These are phyloP conservation scores for Drosophila trapezifrons DNA, from an alignment of 1,140 invertebrate genomes.

Conservation along the genomic window DNA sequence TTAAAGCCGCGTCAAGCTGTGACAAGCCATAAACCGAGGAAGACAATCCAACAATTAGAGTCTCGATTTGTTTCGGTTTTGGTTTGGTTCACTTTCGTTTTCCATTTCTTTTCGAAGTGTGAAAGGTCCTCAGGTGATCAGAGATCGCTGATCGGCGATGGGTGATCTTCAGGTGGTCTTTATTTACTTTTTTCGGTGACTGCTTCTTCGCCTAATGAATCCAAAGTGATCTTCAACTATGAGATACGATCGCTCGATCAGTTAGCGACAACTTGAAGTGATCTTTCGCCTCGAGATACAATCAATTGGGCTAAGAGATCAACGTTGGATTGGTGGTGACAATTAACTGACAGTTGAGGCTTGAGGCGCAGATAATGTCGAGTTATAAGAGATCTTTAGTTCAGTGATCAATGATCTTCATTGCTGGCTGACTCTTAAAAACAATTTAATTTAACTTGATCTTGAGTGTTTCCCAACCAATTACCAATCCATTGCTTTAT, in stretches of 20 bases:
- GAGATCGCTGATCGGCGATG: not conserved
- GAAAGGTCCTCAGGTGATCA: slow-evolving; percentile 31
- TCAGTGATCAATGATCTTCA: not conserved
- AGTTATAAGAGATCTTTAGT: not conserved
- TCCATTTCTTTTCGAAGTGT: slow-evolving; percentile 26
- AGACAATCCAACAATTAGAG: slow-evolving; percentile 68
- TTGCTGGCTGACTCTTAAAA: not conserved
- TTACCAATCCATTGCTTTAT: not conserved
- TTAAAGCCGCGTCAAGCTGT: slow-evolving; percentile 67
- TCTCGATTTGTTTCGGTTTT: slow-evolving; percentile 53
- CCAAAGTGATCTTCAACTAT: slow-evolving; percentile 21
- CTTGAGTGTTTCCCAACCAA: not conserved
- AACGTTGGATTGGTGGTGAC: slow-evolving; percentile 12
- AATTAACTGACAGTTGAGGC: slow-evolving; percentile 25
- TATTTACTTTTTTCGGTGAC: slow-evolving; percentile 10
- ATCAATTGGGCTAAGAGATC: slow-evolving; percentile 32
- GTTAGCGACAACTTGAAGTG: slow-evolving; percentile 13
- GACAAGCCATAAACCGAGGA: slow-evolving; percentile 47
- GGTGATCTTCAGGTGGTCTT: slow-evolving; percentile 22
- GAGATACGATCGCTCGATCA: slow-evolving; percentile 4
- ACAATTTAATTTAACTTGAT: not conserved
- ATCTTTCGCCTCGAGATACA: slow-evolving; percentile 16
- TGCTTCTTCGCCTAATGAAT: slow-evolving; percentile 6
- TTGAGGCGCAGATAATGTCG: slow-evolving; percentile 15
- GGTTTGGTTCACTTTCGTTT: slow-evolving; percentile 44